Base-by-base conservation (phyloP, 2,888 invertebrate species). In the Dicyrtoma fusca region DNA sequence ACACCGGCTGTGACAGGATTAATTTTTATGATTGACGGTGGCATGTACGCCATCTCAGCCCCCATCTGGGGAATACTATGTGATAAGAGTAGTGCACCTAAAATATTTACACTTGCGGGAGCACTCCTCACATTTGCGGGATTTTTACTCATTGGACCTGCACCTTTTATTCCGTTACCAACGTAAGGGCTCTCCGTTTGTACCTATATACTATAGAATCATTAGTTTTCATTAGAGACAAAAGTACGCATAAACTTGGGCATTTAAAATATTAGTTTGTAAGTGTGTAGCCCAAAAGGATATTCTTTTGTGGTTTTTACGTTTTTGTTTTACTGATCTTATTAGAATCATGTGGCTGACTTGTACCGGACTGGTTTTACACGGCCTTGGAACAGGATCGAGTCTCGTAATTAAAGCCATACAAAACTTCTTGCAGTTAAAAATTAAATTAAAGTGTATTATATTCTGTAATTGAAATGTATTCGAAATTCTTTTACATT, bases 61-160 rank as follows among this genome's bases (percentile, higher is more conserved):
- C 92, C 91, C 21, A 34, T 71, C 1, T 92, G 91, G 89, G 94
- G 94, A 45, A 90, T 89, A 88, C 81, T 92, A 13, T 92, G 92
- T 81, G 93, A 94, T 83, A 88, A 87, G 80, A 86, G 87, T 65
- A 81, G 87, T 44, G 86, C 87, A 73, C 91, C 92, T 0, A 92
- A 92, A 83, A 84, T 88, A 73, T 87, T 90, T 25, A 90, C 90
- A 1, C 84, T 89, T 6, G 79, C 88, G 0, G 92, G 92, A 1
- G 89, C 90, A 69, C 70, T 87, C 6, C 86, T 90, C 65, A 87
- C 92, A 1, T 86, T 90, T 1, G 82, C 85, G 0, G 92, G 90
- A 8, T 92, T 93, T 82, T 83, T 88, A 73, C 84, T 94, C 0
- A 86, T 94, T 14, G 95, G 94, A 8, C 94, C 94, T 0, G 91